Conservation (phyloP, 1,140 invertebrate species). For the Diprion similis region DNA sequence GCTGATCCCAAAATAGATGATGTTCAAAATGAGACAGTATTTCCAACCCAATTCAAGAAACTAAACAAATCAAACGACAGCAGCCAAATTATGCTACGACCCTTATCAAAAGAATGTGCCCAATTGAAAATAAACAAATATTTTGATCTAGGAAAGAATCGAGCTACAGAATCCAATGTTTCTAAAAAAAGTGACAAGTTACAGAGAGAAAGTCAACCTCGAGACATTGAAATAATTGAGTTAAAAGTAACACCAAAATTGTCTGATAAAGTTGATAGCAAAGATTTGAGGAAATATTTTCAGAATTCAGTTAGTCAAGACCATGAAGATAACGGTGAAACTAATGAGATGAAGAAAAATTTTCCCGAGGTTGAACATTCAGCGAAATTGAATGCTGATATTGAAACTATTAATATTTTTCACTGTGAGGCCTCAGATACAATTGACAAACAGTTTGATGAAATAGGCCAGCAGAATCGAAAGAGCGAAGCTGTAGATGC, state of each 20-base stretch:
- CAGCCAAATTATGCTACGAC: constrained; percentile 38
- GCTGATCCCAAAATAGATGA: not conserved
- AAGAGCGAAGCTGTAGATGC: no score
- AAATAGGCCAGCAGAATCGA: constrained; percentile 31
- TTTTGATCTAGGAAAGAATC: constrained; percentile 36
- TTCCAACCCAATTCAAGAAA: constrained; percentile 42
- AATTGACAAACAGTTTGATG: constrained; percentile 26
- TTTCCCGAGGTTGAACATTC: not conserved
- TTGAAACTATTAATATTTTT: constrained; percentile 9
- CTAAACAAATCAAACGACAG: constrained; percentile 42
- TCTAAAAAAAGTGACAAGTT: constrained; percentile 18
- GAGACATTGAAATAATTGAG: constrained; percentile 1
- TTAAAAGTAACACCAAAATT: constrained; percentile 47
- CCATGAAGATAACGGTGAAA: not conserved
- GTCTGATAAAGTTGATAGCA: constrained; percentile 46
- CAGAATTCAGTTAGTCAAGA: constrained; percentile 11
- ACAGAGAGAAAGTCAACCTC: not conserved
- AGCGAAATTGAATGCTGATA: constrained; percentile 9
- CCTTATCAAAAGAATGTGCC: constrained; percentile 49
- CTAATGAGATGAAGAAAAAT: not conserved
- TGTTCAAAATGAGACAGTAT: constrained; percentile 14
- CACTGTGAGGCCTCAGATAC: constrained; percentile 9
- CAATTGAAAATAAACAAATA: constrained; percentile 51
- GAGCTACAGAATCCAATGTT: constrained; percentile 13
- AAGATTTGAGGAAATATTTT: constrained; percentile 56